These are phyloP conservation scores for Phlogophora meticulosa DNA, from an alignment of 2,888 invertebrate genomes.

Conservation along the genomic window DNA sequence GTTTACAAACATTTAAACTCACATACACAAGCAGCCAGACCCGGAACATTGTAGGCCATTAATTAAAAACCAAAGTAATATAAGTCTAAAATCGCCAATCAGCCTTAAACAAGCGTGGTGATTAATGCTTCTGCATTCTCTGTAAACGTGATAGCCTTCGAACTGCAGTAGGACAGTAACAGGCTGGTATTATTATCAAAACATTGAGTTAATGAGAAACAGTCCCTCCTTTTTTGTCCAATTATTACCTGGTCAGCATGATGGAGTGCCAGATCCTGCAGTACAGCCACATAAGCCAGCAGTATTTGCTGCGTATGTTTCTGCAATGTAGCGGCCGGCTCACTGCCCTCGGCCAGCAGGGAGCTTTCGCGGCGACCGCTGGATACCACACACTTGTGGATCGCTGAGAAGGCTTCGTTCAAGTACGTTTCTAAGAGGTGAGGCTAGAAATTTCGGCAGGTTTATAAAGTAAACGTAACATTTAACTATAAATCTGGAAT, in stretches of 20 bases:
- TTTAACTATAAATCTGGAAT: background rate
- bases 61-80: too few species aligned
- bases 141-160: too few species aligned
- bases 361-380: conserved; percentile 83
- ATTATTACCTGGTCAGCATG: conserved; percentile 91
- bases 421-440: conserved; percentile 82
- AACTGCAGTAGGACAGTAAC: too few species aligned
- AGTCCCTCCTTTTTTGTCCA: too few species aligned
- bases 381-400: conserved; percentile 84
- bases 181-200: too few species aligned
- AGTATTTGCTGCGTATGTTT: conserved; percentile 92
- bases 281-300: conserved; percentile 92
- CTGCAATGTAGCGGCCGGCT: conserved; percentile 78
- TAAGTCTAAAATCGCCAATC: too few species aligned
- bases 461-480: background rate
- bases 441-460: conserved; percentile 71
- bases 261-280: conserved; percentile 85
- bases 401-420: conserved; percentile 83
- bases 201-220: too few species aligned
- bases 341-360: conserved; percentile 83
- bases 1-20: too few species aligned
- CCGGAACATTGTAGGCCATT: too few species aligned
- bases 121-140: too few species aligned
- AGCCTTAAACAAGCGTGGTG: too few species aligned
- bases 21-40: too few species aligned